Percentiles rank a stretch among this genome's conserved stretches.
Evolutionary conservation across 2,797 vertebrate genomes (phyloP).

Genomic region (Eupleurogrammus muticus): DNA sequence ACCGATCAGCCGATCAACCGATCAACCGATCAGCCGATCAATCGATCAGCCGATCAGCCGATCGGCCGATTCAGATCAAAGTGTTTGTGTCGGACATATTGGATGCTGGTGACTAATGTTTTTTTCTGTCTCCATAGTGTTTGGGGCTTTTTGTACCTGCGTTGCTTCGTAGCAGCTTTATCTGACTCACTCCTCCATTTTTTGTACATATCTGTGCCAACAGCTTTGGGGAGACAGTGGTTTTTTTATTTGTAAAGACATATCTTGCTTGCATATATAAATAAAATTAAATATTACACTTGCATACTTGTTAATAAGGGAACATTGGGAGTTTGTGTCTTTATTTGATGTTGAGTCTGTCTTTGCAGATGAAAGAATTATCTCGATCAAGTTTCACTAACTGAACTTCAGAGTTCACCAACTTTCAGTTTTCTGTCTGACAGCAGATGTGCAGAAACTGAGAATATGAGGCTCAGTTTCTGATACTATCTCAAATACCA

Average conservation of each 20-base stretch:
- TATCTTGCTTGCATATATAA: constrained; percentile 99
- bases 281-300: constrained; percentile 87
- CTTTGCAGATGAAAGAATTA: no score
- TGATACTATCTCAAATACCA: no score
- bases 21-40: no score
- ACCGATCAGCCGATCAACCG: constrained; percentile 37
- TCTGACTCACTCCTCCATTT: constrained; percentile 89
- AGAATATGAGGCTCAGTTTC: no score
- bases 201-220: constrained; percentile 99
- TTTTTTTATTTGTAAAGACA: constrained; percentile 96
- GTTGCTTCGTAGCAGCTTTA: constrained; percentile 97
- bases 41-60: constrained; percentile 24
- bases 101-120: constrained; percentile 79
- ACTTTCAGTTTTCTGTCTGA: no score
- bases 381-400: no score
- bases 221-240: constrained; percentile 94
- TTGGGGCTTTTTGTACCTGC: constrained; percentile 91
- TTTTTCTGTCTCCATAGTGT: constrained; percentile 51
- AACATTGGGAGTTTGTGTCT: constrained; percentile 60
- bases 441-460: no score
- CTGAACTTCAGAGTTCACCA: no score
- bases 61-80: constrained; percentile 41
- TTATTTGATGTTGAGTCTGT: constrained; percentile 37
- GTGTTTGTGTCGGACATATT: constrained; percentile 52
- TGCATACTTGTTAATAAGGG: constrained; percentile 92